Percentiles rank a stretch among this genome's conserved stretches.
Conservation (phyloP, 2,797 vertebrate species). For the Enteromius fasciolatus region DNA sequence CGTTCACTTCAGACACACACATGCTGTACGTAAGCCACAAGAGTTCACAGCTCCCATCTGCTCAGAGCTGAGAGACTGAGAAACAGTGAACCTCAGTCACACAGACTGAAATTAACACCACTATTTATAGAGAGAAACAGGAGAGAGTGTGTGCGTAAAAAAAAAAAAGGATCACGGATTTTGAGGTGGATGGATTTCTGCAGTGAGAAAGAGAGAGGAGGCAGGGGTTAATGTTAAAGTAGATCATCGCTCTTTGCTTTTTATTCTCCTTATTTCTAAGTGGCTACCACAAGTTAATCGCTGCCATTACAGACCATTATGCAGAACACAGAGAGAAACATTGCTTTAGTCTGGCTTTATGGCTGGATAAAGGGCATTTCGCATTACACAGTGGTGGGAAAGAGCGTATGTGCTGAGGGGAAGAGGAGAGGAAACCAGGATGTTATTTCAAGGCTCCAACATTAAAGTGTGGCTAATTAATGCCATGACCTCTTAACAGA, state of each 20-base stretch:
- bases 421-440: background rate
- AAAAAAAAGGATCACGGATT: slow-evolving; percentile 4
- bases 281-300: slow-evolving; percentile 70
- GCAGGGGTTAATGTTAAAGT: slow-evolving; percentile 59
- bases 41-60: slow-evolving; percentile 74
- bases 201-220: slow-evolving; percentile 38
- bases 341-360: slow-evolving; percentile 63
- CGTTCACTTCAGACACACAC: slow-evolving; percentile 49
- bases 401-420: slow-evolving; percentile 14
- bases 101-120: slow-evolving; percentile 78
- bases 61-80: slow-evolving; percentile 61
- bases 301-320: slow-evolving; percentile 65
- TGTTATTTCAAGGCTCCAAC: slow-evolving; percentile 50
- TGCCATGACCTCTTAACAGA: slow-evolving; percentile 77
- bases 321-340: slow-evolving; percentile 57
- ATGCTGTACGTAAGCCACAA: slow-evolving; percentile 72
- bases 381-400: slow-evolving; percentile 15
- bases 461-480: slow-evolving; percentile 75
- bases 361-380: slow-evolving; percentile 22
- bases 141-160: slow-evolving; percentile 14
- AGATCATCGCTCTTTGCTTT: slow-evolving; percentile 62
- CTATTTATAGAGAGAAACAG: slow-evolving; percentile 75
- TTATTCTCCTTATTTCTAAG: slow-evolving; percentile 48
- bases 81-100: slow-evolving; percentile 71
- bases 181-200: slow-evolving; percentile 13